Percentiles rank a stretch among this genome's conserved stretches.
Evolutionary conservation across 2,113 vertebrate species (phyloP).

Genomic region (Stictonetta naevosa): DNA sequence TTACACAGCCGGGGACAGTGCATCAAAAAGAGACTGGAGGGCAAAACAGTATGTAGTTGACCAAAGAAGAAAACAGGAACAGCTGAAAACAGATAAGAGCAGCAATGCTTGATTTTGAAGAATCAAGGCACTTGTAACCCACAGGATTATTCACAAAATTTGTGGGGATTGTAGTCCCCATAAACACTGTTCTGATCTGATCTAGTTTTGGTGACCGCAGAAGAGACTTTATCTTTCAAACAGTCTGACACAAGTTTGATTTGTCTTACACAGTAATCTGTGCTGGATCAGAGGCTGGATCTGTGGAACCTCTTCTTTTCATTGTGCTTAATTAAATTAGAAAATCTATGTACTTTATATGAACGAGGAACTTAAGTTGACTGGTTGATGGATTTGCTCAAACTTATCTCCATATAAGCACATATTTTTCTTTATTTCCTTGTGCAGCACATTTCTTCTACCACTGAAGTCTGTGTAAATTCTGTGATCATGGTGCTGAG

Average conservation of each 20-base stretch:
- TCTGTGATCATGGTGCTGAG: neutral
- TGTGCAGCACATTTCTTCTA: neutral
- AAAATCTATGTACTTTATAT: neutral
- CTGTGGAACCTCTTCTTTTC: neutral
- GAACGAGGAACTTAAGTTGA: neutral
- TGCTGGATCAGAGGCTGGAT: neutral
- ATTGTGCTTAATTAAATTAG: neutral
- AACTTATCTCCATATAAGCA: neutral
- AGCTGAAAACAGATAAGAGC: neutral
- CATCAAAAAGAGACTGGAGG: neutral
- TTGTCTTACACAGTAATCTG: neutral
- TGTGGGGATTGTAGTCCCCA: neutral
- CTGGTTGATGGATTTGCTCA: neutral
- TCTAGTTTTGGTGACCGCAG: neutral
- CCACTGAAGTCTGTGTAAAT: neutral
- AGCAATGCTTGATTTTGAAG: neutral
- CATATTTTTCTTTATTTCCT: neutral
- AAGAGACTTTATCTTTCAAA: neutral
- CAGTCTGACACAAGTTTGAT: neutral
- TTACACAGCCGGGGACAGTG: neutral
- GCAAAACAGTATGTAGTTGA: neutral
- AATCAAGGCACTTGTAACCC: accelerated
- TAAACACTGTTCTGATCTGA: neutral
- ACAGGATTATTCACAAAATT: neutral
- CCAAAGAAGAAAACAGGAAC: neutral